These are phyloP conservation scores for Scaptomyza polygonia DNA, from an alignment of 2,888 invertebrate genomes.

Conservation along the genomic window DNA sequence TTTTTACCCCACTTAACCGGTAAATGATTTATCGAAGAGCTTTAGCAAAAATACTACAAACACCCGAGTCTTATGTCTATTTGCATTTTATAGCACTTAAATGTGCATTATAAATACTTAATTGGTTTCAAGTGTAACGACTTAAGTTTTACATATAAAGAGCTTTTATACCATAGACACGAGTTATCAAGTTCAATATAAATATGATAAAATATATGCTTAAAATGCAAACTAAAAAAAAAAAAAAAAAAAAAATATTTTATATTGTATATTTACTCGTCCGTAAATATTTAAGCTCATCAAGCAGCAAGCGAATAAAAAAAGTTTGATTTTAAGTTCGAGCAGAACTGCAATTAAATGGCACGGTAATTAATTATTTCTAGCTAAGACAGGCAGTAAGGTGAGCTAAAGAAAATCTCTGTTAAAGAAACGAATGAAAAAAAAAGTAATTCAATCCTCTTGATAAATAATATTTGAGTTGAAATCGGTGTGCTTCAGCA, in stretches of 20 bases:
- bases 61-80: constrained; percentile 22
- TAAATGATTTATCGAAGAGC: constrained; percentile 33
- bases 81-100: constrained; percentile 46
- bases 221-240: no score
- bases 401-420: no score
- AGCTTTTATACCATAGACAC: not conserved
- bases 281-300: no score
- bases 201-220: no score
- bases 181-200: no score
- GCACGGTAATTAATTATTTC: not conserved
- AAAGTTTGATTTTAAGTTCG: not conserved
- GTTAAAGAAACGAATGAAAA: no score
- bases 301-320: not conserved
- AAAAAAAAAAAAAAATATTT: no score
- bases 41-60: constrained; percentile 36
- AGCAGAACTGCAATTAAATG: constrained; percentile 4
- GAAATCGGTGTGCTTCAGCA: no score
- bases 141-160: constrained; percentile 8
- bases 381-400: no score
- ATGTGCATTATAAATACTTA: constrained; percentile 35
- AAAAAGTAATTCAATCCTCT: no score
- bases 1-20: not conserved
- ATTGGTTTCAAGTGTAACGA: constrained; percentile 37
- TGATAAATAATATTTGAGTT: no score
- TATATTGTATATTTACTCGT: no score